Conservation (phyloP, 2,888 invertebrate species). For the Drosophila mimica region DNA sequence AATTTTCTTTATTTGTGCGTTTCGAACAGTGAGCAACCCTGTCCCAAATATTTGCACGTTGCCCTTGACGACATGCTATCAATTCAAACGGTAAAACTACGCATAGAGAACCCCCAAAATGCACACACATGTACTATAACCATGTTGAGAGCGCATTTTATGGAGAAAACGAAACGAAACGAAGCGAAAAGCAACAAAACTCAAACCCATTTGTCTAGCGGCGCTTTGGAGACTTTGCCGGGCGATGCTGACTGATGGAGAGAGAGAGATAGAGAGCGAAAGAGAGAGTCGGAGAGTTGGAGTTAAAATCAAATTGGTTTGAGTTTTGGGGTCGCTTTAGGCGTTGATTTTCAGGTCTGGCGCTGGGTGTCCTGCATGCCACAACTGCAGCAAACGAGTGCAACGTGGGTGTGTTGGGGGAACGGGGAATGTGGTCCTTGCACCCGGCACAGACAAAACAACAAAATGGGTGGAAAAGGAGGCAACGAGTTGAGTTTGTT, state of each 20-base stretch:
- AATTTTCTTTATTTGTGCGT: background rate
- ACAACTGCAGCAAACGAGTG: constrained; percentile 60
- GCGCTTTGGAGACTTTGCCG: constrained; percentile 55
- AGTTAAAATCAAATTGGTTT: constrained; percentile 10
- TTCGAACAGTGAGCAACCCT: constrained; percentile 38
- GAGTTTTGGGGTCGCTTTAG: constrained; percentile 28
- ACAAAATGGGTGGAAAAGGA: constrained; percentile 56
- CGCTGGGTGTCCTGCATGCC: constrained; percentile 36
- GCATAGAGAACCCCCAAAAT: constrained; percentile 10
- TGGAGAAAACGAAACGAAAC: constrained; percentile 49
- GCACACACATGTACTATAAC: constrained; percentile 10
- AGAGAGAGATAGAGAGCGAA: constrained; percentile 7
- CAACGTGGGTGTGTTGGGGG: constrained; percentile 38
- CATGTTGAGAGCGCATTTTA: constrained; percentile 20
- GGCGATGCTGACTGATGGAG: constrained; percentile 33
- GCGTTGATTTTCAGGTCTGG: constrained; percentile 41
- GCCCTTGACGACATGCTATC: constrained; percentile 18
- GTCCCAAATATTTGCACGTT: constrained; percentile 8
- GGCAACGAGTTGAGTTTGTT: constrained; percentile 48
- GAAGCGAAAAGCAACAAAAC: constrained; percentile 29
- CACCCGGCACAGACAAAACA: constrained; percentile 55
- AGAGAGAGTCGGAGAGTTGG: constrained; percentile 14
- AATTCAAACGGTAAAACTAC: constrained; percentile 31
- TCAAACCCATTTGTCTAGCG: constrained; percentile 43
- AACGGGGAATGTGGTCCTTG: constrained; percentile 47